These are phyloP conservation scores for Sebastes ruberrimus DNA, from an alignment of 2,797 vertebrate genomes.

Conservation along the genomic window DNA sequence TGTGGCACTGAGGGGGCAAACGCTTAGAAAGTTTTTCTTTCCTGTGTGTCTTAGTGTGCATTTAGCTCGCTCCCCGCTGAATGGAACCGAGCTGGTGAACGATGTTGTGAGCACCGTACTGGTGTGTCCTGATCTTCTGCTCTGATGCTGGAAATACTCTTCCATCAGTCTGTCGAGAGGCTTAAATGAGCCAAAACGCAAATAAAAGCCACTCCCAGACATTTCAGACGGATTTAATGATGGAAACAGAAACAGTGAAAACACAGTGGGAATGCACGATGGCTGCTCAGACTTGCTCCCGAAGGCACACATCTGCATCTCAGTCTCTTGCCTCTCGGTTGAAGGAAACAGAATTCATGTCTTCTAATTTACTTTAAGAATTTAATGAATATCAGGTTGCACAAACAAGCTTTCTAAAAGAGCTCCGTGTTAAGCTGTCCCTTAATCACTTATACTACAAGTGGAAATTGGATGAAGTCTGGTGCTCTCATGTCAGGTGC, in stretches of 20 bases:
- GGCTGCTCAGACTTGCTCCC: neutral
- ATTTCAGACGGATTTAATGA: neutral
- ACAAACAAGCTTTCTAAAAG: constrained; percentile 2
- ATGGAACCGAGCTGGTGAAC: neutral
- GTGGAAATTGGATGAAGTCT: neutral
- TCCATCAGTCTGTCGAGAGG: constrained; percentile 10
- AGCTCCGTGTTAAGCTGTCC: neutral
- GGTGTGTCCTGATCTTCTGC: constrained; percentile 7
- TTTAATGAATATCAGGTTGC: neutral
- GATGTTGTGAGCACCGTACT: constrained; percentile 4
- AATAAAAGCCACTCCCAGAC: constrained; percentile 1
- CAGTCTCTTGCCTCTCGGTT: neutral
- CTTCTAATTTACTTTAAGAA: neutral
- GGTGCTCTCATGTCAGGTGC: neutral
- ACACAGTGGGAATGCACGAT: neutral
- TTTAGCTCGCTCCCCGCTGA: constrained; percentile 6
- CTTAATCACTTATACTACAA: constrained; percentile 9
- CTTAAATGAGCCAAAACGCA: constrained; percentile 19
- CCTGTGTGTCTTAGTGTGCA: constrained; percentile 6
- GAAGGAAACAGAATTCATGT: neutral
- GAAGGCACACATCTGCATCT: neutral
- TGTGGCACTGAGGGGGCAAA: constrained; percentile 43
- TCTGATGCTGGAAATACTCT: constrained; percentile 27
- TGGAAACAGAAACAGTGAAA: neutral
- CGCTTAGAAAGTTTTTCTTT: constrained; percentile 22